A percentile compares a stretch with the other conserved stretches of the same genome.
These are phyloP conservation scores for Lithosia quadra DNA, from an alignment of 2,888 invertebrate genomes.

Conservation along the genomic window DNA sequence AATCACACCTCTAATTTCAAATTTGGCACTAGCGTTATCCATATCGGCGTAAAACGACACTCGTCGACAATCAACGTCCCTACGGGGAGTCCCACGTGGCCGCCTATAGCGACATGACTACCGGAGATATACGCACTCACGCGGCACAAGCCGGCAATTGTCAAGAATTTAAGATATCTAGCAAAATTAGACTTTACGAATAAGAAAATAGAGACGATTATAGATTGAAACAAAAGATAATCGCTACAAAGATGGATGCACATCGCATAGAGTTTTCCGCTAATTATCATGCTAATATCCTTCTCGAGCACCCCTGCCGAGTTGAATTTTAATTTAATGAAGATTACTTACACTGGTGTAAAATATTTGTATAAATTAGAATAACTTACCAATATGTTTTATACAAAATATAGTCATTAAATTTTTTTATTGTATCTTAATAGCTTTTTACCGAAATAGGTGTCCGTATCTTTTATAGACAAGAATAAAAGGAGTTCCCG, in stretches of 20 bases:
- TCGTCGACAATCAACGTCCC: conserved; percentile 80
- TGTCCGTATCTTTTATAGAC: conserved; percentile 51
- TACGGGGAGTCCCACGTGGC: conserved; percentile 82
- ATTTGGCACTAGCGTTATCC: conserved; percentile 72
- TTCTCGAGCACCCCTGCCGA: conserved; percentile 61
- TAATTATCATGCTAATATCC: conserved; percentile 78
- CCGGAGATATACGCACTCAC: conserved; percentile 68
- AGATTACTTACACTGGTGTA: conserved; percentile 50
- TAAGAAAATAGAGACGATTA: conserved; percentile 24
- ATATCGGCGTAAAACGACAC: conserved; percentile 77
- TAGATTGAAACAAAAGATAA: conserved; percentile 24
- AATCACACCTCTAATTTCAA: conserved; percentile 57
- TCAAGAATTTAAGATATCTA: conserved; percentile 45
- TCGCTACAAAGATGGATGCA: conserved; percentile 61
- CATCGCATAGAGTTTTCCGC: conserved; percentile 72
- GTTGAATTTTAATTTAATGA: conserved; percentile 67
- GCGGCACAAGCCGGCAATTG: conserved; percentile 71
- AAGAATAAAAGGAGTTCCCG: conserved; percentile 61
- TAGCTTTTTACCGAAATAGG: conserved; percentile 50
- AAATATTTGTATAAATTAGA: conserved; percentile 57
- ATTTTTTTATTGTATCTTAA: conserved; percentile 42
- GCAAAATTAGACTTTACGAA: conserved; percentile 40
- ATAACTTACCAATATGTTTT: conserved; percentile 51
- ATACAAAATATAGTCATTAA: conserved; percentile 47
- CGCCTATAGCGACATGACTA: conserved; percentile 50